Base-by-base conservation (phyloP, 2,888 invertebrate genomes). In the Gastracanthus pulcherrimus region DNA sequence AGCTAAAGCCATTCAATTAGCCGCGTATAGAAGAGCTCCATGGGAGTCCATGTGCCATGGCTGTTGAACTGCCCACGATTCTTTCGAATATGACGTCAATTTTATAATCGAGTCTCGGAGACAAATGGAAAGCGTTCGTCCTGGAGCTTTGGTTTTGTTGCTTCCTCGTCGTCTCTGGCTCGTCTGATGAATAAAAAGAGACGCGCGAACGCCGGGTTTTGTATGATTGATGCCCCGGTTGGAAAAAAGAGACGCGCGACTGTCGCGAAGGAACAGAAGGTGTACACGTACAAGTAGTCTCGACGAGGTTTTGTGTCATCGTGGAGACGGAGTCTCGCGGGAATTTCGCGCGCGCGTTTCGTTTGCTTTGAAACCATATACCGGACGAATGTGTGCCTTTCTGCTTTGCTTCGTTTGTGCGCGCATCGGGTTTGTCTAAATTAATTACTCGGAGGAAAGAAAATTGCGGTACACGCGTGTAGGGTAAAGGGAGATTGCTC, bases 1-100 rank as follows among this genome's bases (percentile, higher is more conserved):
- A 45, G 45, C n/a, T 45, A n/a, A 45, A 45, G 19, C 62, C 62
- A 62, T 62, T 62, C 62, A 62, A 62, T 62, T 62, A 62, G 55
- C 55, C 55, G 55, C 55, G 23, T 26, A 55, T 55, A 11, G 9
- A 11, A n/a, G n/a, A n/a, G n/a, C n/a, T 23, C 55, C 2, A 9
- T 23, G 11, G 55, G 26, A 55, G 45, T 45, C 13, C n/a, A 45
- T 45, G 7, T 45, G 4, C n/a, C n/a, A n/a, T n/a, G n/a, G n/a
- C n/a, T n/a, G n/a, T n/a, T n/a, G n/a, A n/a, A n/a, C n/a, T n/a
- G n/a, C n/a, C n/a, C n/a, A n/a, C 13, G 13, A 26, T 60, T n/a
- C 31, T 60, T 16, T 60, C 13, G 31, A 60, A 29, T 29, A 31
- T 60, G 31, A 60, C 60, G 60, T 29, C n/a, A 60, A 60, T 60